Evolutionary conservation across 2,888 invertebrate species (phyloP).

Genomic region (Incurvaria masculella): DNA sequence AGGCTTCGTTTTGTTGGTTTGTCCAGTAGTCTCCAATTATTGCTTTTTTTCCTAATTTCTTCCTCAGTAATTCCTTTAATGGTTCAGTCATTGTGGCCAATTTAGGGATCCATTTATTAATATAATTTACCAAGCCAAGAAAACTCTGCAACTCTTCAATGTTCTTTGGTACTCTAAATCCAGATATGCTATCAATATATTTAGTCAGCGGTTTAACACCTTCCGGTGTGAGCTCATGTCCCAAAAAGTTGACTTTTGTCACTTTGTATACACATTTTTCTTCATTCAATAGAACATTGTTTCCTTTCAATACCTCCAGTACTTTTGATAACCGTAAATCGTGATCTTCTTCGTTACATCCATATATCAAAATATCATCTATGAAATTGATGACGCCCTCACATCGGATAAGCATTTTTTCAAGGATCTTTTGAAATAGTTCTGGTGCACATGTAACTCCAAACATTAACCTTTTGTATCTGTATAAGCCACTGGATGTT

Average conservation of each 20-base stretch:
- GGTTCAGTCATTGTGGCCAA: constrained; percentile 20
- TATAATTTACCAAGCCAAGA: constrained; percentile 6
- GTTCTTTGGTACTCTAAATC: constrained; percentile 3
- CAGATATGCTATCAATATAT: constrained; percentile 4
- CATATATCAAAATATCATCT: constrained; percentile 24
- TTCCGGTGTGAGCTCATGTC: constrained; percentile 5
- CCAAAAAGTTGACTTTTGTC: constrained; percentile 3
- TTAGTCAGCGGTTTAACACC: constrained; percentile 5
- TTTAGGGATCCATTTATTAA: constrained; percentile 6
- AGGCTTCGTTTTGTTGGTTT: constrained; percentile 1
- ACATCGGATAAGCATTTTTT: constrained; percentile 18
- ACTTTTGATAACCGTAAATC: constrained; percentile 1
- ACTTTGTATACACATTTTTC: constrained; percentile 5
- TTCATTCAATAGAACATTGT: constrained; percentile 2
- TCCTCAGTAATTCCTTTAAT: not conserved
- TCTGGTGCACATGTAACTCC: constrained; percentile 21
- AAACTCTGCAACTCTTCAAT: constrained; percentile 8
- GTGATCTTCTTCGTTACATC: constrained; percentile 1
- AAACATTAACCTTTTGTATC: constrained; percentile 24
- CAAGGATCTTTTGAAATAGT: constrained; percentile 21
- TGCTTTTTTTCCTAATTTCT: constrained; percentile 2
- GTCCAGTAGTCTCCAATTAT: constrained; percentile 3
- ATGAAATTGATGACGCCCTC: constrained; percentile 14
- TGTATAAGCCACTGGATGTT: constrained; percentile 23
- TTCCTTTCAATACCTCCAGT: constrained; percentile 1